Evolutionary conservation across 2,797 vertebrate genomes (phyloP), one percentile per base, ranked within the genome.

Genomic region (Scolopax rusticola): DNA sequence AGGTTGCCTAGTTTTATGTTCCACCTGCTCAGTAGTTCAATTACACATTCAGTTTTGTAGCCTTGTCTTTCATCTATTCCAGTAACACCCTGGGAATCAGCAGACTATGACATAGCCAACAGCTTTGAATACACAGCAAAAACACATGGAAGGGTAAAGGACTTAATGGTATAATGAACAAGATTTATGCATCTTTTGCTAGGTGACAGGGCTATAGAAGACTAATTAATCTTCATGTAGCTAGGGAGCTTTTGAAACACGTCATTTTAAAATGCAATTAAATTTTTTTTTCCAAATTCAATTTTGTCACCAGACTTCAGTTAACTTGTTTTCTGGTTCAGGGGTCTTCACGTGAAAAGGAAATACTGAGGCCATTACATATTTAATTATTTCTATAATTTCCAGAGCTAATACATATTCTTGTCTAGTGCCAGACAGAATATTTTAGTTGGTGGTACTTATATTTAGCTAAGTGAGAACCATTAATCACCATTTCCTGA

Each of bases 381-480:
- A 92, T 30, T 94, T 84, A n/a, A 68, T 65, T 76, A 89, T 28
- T 81, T 71, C 57, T 70, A 89, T 87, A 91, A 51, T 87, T 93
- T 94, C 61, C 68, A 91, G 75, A 87, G 23, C 40, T 89, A 83
- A 89, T 60, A 84, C 12, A 4, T 95, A 95, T 96, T 92, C 54
- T 54, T 96, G 67, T 33, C 48, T 84, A 76, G 30, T 70, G 59
- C 95, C 28, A 93, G 90, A 94, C 93, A 94, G 81, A 96, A 9
- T 47, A 87, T 74, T 89, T 94, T 68, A 77, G 75, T 47, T 68
- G 47, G 59, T 92, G 61, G 36, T 79, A 57, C 63, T 94, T 96
- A 87, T 91, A 97, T 96, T 97, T 96, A 95, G 77, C 90, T 90
- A 95, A 97, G 84, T 84, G 89, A 96, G 94, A 64, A 84, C 82